phyloP scores from a whole-genome alignment of 1,140 invertebrate species.

The Rhynchophorus ferrugineus region DNA sequence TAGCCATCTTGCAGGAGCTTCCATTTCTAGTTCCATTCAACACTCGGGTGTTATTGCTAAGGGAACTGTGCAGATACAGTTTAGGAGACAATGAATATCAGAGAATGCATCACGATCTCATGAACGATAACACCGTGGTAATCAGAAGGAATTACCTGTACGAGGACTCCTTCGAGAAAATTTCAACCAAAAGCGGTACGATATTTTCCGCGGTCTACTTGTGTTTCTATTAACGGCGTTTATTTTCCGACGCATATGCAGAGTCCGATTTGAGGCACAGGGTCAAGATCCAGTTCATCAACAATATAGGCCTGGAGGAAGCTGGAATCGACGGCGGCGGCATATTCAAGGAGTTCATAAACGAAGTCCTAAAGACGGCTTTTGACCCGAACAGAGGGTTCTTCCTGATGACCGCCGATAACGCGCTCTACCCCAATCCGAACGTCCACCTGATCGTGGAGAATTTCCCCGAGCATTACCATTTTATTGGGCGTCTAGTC shows the following conservation, averaged over 20 bases:
- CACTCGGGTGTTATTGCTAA: conserved; percentile 78
- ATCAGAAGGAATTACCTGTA: conserved; percentile 89
- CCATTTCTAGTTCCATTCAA: conserved; percentile 91
- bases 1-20: conserved; percentile 82
- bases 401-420: conserved; percentile 85
- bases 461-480: conserved; percentile 87
- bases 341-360: conserved; percentile 85
- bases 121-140: conserved; percentile 45
- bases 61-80: conserved; percentile 51
- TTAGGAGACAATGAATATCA: conserved; percentile 32
- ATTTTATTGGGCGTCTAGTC: conserved; percentile 89
- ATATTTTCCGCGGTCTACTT: not conserved
- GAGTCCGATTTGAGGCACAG: conserved; percentile 80
- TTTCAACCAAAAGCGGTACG: conserved; percentile 80
- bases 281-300: conserved; percentile 84
- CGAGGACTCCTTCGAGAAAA: conserved; percentile 94
- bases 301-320: conserved; percentile 83
- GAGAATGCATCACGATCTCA: conserved; percentile 32
- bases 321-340: conserved; percentile 95
- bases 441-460: conserved; percentile 75
- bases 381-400: conserved; percentile 97
- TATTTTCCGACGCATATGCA: conserved; percentile 40
- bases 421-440: conserved; percentile 93
- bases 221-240: not conserved
- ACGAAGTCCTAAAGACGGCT: conserved; percentile 85